phyloP scores from a whole-genome alignment of 2,797 vertebrate genomes.

The Halcyon badia region DNA sequence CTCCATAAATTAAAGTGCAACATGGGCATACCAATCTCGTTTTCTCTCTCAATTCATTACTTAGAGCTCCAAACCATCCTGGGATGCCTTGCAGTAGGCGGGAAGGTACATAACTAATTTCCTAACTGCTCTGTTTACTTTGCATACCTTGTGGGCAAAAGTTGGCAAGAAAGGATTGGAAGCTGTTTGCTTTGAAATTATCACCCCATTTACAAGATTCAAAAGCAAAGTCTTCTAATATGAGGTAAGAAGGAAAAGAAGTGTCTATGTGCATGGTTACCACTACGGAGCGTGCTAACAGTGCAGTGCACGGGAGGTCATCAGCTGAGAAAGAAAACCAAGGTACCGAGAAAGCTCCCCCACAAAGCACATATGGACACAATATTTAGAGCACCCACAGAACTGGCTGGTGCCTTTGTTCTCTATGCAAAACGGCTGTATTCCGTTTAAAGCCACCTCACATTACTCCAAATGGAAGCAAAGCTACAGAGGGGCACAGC shows the following conservation, averaged over 20 bases:
- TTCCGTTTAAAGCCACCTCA: background rate
- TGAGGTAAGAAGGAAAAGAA: slow-evolving; percentile 67
- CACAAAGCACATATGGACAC: rapidly evolving
- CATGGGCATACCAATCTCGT: background rate
- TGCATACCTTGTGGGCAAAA: slow-evolving; percentile 66
- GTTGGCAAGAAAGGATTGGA: slow-evolving; percentile 56
- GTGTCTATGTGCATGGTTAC: background rate
- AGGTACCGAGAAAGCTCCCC: background rate
- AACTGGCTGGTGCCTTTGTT: too few relatives aligned
- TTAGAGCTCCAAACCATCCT: slow-evolving; percentile 12
- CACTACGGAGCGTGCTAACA: background rate
- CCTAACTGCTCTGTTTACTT: slow-evolving; percentile 65
- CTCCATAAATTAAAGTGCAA: background rate
- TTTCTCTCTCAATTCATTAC: background rate
- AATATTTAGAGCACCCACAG: background rate
- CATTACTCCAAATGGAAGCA: background rate
- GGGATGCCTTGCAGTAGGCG: background rate
- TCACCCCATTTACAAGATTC: slow-evolving; percentile 72
- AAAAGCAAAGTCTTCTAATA: slow-evolving; percentile 55
- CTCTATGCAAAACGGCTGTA: background rate
- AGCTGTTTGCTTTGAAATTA: slow-evolving; percentile 76
- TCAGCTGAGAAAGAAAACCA: background rate
- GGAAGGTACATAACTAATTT: slow-evolving; percentile 43
- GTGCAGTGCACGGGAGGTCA: background rate
- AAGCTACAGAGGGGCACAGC: background rate